Evolutionary conservation across 1,140 invertebrate genomes (phyloP).

Genomic region (Batillaria attramentaria): DNA sequence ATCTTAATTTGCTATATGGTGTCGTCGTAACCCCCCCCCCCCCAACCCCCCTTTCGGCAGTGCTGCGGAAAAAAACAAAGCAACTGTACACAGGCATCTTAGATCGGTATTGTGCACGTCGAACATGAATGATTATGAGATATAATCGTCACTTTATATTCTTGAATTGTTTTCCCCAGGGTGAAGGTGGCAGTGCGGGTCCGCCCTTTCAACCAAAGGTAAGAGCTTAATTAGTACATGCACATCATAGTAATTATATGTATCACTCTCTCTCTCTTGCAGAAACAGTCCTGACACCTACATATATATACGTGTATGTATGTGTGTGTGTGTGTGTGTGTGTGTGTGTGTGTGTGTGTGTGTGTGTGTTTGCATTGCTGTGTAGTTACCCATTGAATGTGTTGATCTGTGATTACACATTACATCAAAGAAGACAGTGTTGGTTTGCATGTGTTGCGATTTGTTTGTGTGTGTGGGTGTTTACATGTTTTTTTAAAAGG

Average conservation of each 20-base stretch:
- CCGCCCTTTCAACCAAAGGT: constrained; percentile 76
- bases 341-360: constrained; percentile 16
- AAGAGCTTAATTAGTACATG: constrained; percentile 24
- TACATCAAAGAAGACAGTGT: too few species aligned
- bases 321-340: constrained; percentile 8
- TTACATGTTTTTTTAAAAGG: too few species aligned
- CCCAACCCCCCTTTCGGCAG: neutral
- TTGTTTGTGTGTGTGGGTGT: too few species aligned
- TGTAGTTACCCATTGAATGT: too few species aligned
- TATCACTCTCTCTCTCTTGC: neutral
- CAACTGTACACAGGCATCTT: neutral
- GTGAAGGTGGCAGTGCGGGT: constrained; percentile 78
- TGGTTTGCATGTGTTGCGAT: too few species aligned
- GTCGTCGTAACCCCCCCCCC: neutral
- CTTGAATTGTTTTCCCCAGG: constrained; percentile 54
- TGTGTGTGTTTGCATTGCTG: neutral
- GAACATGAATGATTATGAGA: neutral
- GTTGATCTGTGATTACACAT: too few species aligned
- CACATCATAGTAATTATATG: neutral
- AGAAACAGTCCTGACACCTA: neutral
- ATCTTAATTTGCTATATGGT: too few species aligned
- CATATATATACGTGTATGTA: neutral
- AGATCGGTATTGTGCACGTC: neutral
- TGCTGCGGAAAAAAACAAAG: neutral
- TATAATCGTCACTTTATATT: neutral